Base-by-base conservation (phyloP, 2,888 invertebrate genomes). In the Catocala sponsa region DNA sequence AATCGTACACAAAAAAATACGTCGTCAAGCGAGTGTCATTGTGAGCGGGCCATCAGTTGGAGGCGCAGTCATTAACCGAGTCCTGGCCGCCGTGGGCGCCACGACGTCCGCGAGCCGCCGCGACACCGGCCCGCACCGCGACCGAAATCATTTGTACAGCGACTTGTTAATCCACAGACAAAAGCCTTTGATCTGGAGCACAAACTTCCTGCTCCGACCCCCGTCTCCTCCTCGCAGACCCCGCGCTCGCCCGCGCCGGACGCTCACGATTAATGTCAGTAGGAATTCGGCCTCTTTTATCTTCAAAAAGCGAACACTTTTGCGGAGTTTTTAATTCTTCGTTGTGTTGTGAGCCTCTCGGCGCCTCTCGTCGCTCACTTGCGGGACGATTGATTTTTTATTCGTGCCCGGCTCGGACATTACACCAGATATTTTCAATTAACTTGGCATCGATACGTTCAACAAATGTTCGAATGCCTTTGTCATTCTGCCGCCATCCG, bases 141-240 rank as follows among this genome's bases (percentile, higher is more conserved):
- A 65, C 72, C 68, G 61, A 79, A 80, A 81, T 81, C 77, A 85
- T 84, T 83, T 79, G 82, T 81, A 82, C 74, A 75, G 65, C 75
- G 81, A 82, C 82, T 86, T 86, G 86, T 83, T 89, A 88, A 89
- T 88, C 85, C 81, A 78, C 81, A 84, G 78, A 89, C 87, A 87
- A 88, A 88, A 87, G 86, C 88, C 84, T 89, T 89, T 87, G 87
- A 88, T 87, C 88, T 83, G 79, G 59, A 83, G 78, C 78, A 78
- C 84, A 83, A 86, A 83, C 83, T 85, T 82, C 81, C 76, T 54
- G 60, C 65, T 57, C 46, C 53, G 54, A 38, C 65, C 53, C 47
- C 49, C 51, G 6, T 11, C 33, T 46, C 49, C 13, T 15, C 41
- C 57, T 6, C 48, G 12, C 58, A 38, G 41, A 54, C 12, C 11